Evolutionary conservation across 1,140 invertebrate species (phyloP), one percentile per base, ranked within the genome.

Genomic region (Drosophila pseudoobscura): DNA sequence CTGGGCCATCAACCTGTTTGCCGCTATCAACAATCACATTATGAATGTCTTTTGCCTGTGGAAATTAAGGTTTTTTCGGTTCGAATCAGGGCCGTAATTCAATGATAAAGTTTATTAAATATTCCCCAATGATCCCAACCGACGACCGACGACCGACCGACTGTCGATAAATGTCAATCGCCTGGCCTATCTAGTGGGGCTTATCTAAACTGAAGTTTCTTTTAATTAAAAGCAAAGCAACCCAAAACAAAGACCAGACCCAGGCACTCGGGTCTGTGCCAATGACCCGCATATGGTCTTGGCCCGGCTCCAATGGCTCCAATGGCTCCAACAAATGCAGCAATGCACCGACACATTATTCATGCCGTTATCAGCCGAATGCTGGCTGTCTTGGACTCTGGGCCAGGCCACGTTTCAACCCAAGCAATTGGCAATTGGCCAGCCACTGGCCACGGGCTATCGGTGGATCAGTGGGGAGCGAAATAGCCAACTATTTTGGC

Each of bases 341-440:
- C 76, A 89, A 83, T 89, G 84, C 84, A 88, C 75, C 83, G 83
- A 69, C 84, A 89, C 83, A 88, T 88, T 88, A 89, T 88, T 88
- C 83, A 88, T 83, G 79, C 56, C 75, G 79, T 88, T 88, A 88
- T 88, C 83, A 88, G 84, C 44, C 45, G 72, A 88, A 64, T 88
- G 72, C 83, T 56, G 63, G 74, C 49, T 57, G 63, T 35, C 54
- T 69, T 50, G 61, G 53, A 61, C 17, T 17, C 17, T 17, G 17
- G 17, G 17, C 17, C 17, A 17, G 17, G 17, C 31, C 45, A 75
- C 55, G 41, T 55, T 43, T 13, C 9, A 20, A 22, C 11, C 24
- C 22, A 58, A 35, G 17, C 17, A 17, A 17, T 52, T 68, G 66
- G 78, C 82, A 45, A 57, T 68, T 60, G 78, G 52, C 74, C 61